Percentiles rank a stretch among this genome's conserved stretches.
Evolutionary conservation across 1,140 invertebrate genomes (phyloP).

Genomic region (Papilio xuthus): DNA sequence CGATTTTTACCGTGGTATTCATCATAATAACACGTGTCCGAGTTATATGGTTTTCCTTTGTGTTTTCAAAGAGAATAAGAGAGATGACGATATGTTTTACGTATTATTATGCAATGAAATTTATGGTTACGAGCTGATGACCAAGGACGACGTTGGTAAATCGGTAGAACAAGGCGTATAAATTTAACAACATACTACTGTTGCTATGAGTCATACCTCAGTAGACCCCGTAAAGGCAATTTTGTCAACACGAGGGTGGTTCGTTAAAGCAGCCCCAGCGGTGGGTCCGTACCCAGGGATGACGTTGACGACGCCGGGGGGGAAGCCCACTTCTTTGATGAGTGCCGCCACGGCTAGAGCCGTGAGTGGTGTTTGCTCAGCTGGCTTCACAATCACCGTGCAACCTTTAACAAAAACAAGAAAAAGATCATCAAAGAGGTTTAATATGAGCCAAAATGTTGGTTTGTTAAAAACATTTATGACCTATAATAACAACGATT

Average conservation of each 20-base stretch:
- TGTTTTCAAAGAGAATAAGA: no score
- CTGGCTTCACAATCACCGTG: slow-evolving; percentile 83
- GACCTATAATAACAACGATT: neutral
- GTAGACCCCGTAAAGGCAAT: slow-evolving; percentile 87
- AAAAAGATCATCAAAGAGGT: neutral
- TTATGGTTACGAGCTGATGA: neutral
- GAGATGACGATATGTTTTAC: no score
- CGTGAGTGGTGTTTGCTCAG: slow-evolving; percentile 90
- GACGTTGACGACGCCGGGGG: slow-evolving; percentile 86
- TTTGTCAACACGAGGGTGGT: slow-evolving; percentile 86
- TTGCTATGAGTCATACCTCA: slow-evolving; percentile 54
- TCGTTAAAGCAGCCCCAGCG: slow-evolving; percentile 85
- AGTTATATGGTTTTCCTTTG: no score
- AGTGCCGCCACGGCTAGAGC: slow-evolving; percentile 86
- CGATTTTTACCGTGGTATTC: no score
- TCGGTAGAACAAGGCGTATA: no score
- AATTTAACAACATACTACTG: neutral
- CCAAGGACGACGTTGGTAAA: neutral
- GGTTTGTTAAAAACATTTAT: neutral
- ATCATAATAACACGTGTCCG: no score
- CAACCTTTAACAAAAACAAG: slow-evolving; percentile 69
- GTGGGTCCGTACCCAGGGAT: slow-evolving; percentile 84
- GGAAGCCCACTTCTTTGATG: slow-evolving; percentile 87
- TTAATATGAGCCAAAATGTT: no score
- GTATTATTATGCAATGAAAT: neutral